Base-by-base conservation (phyloP, 1,140 invertebrate species). In the Zaprionus kolodkinae region DNA sequence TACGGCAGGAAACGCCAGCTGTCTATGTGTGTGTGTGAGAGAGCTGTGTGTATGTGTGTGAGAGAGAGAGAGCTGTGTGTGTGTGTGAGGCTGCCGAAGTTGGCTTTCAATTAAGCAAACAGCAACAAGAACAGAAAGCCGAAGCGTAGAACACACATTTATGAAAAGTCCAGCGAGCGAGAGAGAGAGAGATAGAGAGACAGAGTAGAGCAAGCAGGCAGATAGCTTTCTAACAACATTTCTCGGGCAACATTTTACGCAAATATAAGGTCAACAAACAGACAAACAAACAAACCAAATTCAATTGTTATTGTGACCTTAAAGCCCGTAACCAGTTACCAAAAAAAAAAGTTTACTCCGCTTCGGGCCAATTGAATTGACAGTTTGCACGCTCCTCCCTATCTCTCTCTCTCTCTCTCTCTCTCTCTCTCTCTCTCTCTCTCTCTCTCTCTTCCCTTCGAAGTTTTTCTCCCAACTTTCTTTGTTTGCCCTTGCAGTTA, bases 91-190 rank as follows among this genome's bases (percentile, higher is more conserved):
- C 43, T 52, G 65, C 50, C 33, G 60, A 90, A 85, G 86, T 89
- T 89, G 81, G 64, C 85, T 89, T 85, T 89, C 86, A 89, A 89
- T 89, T 89, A 89, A 81, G 72, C 81, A 76, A 89, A 89, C 76
- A 81, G 43, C 65, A 81, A 84, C 63, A 81, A n/a, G n/a, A n/a
- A 79, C 69, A 67, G 66, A 75, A 72, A 45, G 52, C 30, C 52
- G 66, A 40, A 72, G 64, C 56, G 62, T 40, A 63, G 66, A 76
- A 61, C 27, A 87, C 57, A 82, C 66, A 60, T 68, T 65, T 75
- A 84, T 78, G 64, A 66, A 80, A 78, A 80, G 74, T 73, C 63
- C 25, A 57, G 63, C 62, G 50, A 36, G 27, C n/a, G 33, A 57
- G n/a, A 15, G 6, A 35, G 33, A 17, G 33, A 21, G 5, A 6